phyloP scores from a whole-genome alignment of 2,797 vertebrate species.

The Sebastiscus albofasciatus region DNA sequence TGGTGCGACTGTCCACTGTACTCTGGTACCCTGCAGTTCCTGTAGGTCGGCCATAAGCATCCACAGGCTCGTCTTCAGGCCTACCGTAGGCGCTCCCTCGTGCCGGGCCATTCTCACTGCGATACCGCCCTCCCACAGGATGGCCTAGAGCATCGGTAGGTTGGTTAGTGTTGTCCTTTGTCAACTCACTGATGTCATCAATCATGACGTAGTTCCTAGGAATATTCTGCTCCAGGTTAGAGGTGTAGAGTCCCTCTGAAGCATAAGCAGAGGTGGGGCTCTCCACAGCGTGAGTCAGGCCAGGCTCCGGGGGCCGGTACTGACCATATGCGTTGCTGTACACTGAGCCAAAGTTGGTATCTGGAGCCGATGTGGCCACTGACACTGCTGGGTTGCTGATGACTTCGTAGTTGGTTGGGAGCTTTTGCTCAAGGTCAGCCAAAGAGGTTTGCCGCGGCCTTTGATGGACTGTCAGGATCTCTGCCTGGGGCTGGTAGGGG shows the following conservation, averaged over 20 bases:
- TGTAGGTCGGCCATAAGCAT: conserved; percentile 88
- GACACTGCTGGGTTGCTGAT: conserved; percentile 87
- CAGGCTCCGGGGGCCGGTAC: conserved; percentile 86
- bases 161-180: conserved; percentile 89
- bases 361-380: conserved; percentile 87
- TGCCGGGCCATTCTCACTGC: conserved; percentile 83
- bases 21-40: conserved; percentile 87
- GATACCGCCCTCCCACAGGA: conserved; percentile 82
- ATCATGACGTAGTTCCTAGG: conserved; percentile 99
- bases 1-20: conserved; percentile 84
- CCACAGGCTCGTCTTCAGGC: conserved; percentile 89
- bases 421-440: conserved; percentile 96
- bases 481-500: conserved; percentile 86
- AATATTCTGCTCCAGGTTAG: conserved; percentile 95
- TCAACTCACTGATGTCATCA: conserved; percentile 98
- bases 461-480: conserved; percentile 88
- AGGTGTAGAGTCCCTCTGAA: conserved; percentile 91
- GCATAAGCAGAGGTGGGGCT: conserved; percentile 89
- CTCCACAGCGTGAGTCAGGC: conserved; percentile 83
- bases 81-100: conserved; percentile 86
- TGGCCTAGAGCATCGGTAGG: conserved; percentile 79
- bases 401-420: conserved; percentile 96
- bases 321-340: conserved; percentile 90
- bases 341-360: conserved; percentile 81
- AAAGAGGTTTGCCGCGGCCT: conserved; percentile 94